Base-by-base conservation (phyloP, 2,888 invertebrate species). In the Drosophila mercatorum region DNA sequence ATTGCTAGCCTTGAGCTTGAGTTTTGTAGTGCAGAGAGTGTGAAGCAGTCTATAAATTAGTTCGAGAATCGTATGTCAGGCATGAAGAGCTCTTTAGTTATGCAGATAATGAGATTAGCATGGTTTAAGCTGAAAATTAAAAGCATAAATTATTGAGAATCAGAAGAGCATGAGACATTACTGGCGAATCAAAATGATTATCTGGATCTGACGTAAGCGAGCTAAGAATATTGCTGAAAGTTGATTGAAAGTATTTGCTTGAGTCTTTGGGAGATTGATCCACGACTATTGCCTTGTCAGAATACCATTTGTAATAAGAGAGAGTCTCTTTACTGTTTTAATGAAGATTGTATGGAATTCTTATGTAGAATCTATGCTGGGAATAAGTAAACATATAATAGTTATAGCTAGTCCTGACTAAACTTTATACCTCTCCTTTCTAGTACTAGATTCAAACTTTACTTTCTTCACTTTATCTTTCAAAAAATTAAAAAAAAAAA, bases 91-190 rank as follows among this genome's bases (percentile, higher is more conserved):
- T 38, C 8, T 28, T 22, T 12, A n/a, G n/a, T 10, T 40, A 40
- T 40, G 55, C 1, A 1, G 31, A 28, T 41, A 41, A 41, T 41
- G 4, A 7, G 26, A 41, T 28, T 40, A 55, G 5, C 5, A 40
- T 2, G 40, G 10, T 5, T 40, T n/a, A 55, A 55, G 26, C 12
- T 14, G 41, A 26, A 38, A 36, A 38, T 53, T 14, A 36, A 36
- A 36, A 22, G 36, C n/a, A 55, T 40, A 28, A 55, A 41, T 41
- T 55, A 53, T 26, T 8, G n/a, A 22, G 11, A 41, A n/a, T 40
- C 3, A 6, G 40, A 38, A 38, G 26, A 40, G 55, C 40, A 55
- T 10, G 14, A 28, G n/a, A n/a, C 28, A 41, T 41, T 14, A 17
- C 2, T 1, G 7, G n/a, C 17, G 34, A 1, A 31, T 12, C 34